Percentiles rank a stretch among this genome's conserved stretches.
phyloP scores from a whole-genome alignment of 2,888 invertebrate species.

The Drosophila nr. fundita region DNA sequence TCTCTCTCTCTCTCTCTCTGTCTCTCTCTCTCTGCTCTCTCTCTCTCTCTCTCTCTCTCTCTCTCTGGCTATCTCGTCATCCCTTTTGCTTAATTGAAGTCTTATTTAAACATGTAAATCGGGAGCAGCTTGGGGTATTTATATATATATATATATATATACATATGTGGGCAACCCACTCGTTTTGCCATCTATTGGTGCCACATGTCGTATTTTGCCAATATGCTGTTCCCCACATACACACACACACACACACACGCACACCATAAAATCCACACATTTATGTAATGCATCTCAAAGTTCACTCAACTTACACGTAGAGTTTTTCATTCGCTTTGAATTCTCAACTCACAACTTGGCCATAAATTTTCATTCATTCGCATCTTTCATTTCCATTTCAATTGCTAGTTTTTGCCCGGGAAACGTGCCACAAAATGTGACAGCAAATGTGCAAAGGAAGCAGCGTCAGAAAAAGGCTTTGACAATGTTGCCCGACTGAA shows the following conservation, averaged over 20 bases:
- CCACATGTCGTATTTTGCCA: constrained; percentile 67
- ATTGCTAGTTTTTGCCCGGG: constrained; percentile 53
- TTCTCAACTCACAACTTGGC: constrained; percentile 55
- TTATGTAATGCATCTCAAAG: constrained; percentile 18
- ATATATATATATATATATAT: background rate
- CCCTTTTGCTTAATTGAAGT: constrained; percentile 58
- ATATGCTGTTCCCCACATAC: constrained; percentile 50
- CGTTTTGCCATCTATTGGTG: constrained; percentile 59
- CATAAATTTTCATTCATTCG: constrained; percentile 60
- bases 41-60: background rate
- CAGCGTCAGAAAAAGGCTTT: constrained; percentile 37
- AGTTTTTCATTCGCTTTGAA: constrained; percentile 28
- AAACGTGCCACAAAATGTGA: constrained; percentile 72
- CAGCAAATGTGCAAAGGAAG: constrained; percentile 52
- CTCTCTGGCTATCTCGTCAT: background rate
- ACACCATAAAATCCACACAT: background rate
- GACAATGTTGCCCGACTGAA: constrained; percentile 15
- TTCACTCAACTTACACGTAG: constrained; percentile 40
- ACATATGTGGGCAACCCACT: constrained; percentile 35
- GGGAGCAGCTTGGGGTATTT: constrained; percentile 55
- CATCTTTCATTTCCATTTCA: constrained; percentile 67
- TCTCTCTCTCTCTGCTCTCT: background rate
- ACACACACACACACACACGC: constrained; percentile 33
- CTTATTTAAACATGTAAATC: constrained; percentile 61
- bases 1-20: no score